Evolutionary conservation across 2,113 vertebrate species (phyloP), one percentile per base, ranked within the genome.

Genomic region (Gallinago media): DNA sequence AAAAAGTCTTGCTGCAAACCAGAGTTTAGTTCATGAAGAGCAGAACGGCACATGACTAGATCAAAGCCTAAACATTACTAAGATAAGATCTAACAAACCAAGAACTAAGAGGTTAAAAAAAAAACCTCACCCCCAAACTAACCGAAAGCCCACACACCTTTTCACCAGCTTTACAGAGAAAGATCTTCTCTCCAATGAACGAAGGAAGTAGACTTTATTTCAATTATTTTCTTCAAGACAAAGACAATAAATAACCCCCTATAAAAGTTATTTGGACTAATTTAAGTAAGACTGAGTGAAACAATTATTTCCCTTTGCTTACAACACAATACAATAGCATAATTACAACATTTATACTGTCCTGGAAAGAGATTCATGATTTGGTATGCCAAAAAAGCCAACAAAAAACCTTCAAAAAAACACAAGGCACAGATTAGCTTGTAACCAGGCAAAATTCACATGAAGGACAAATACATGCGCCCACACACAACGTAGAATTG

Each of bases 1-100:
- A 42, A 40, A n/a, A 9, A 62, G 25, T 20, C 38, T 67, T 72
- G 21, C 63, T 83, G 68, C 38, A 92, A 77, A 86, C 23, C 63
- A 83, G 81, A 68, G 67, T 68, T 90, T 16, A 66, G 75, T 18
- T 83, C 72, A 85, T 42, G 34, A 88, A 68, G 19, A 90, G 11
- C 8, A 93, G 32, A 92, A 85, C 3, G 2, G 58, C 72, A 83
- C 40, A 68, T 10, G 26, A 76, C 15, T 25, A 73, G 40, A 94
- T 86, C 88, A 97, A 88, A 96, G 85, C 42, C 63, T 80, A 16
- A 61, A 49, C 16, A 46, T 40, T 36, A 36, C 17, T 25, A 49
- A 71, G 92, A 59, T 88, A 94, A 94, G 52, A 94, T 73, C 85
- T 76, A 86, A 90, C 27, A 66, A 95, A 80, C 49, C 36, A 68